Conservation (phyloP, 2,888 invertebrate genomes). For the Tillus elongatus region DNA sequence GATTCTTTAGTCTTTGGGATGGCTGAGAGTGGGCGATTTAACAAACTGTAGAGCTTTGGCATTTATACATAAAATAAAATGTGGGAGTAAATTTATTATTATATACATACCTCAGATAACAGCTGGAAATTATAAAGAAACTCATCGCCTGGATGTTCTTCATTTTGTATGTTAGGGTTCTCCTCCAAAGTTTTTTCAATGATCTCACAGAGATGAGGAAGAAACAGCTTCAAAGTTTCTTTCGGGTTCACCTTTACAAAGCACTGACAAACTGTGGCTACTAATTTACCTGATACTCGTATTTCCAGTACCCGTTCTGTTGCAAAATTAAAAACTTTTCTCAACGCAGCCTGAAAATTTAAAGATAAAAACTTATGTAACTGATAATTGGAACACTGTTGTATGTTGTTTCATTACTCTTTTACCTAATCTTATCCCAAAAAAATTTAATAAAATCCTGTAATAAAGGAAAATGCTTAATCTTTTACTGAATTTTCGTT, state of each 20-base stretch:
- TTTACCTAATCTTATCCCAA: too few relatives aligned
- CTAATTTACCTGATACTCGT: slow-evolving; percentile 71
- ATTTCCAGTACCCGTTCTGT: slow-evolving; percentile 72
- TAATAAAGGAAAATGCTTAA: too few relatives aligned
- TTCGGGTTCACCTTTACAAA: slow-evolving; percentile 59
- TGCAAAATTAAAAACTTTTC: slow-evolving; percentile 66
- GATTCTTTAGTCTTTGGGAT: too few relatives aligned
- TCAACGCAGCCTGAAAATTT: slow-evolving; percentile 51
- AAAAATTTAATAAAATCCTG: too few relatives aligned
- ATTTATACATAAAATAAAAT: slow-evolving; percentile 10
- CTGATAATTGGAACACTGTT: slow-evolving; percentile 16
- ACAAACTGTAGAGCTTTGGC: too few relatives aligned
- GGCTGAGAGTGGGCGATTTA: too few relatives aligned
- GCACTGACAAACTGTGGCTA: slow-evolving; percentile 61
- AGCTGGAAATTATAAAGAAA: slow-evolving; percentile 68
- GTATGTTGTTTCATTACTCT: too few relatives aligned
- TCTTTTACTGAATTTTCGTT: too few relatives aligned
- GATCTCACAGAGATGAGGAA: slow-evolving; percentile 63
- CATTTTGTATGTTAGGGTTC: slow-evolving; percentile 57
- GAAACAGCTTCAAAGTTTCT: slow-evolving; percentile 59
- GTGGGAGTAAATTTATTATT: slow-evolving; percentile 9
- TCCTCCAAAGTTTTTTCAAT: slow-evolving; percentile 53
- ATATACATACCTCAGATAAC: slow-evolving; percentile 49
- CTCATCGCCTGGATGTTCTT: slow-evolving; percentile 70
- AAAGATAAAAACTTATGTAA: slow-evolving; percentile 15